phyloP scores from a whole-genome alignment of 2,113 vertebrate species.

The Brachyhypopomus occidentalis region DNA sequence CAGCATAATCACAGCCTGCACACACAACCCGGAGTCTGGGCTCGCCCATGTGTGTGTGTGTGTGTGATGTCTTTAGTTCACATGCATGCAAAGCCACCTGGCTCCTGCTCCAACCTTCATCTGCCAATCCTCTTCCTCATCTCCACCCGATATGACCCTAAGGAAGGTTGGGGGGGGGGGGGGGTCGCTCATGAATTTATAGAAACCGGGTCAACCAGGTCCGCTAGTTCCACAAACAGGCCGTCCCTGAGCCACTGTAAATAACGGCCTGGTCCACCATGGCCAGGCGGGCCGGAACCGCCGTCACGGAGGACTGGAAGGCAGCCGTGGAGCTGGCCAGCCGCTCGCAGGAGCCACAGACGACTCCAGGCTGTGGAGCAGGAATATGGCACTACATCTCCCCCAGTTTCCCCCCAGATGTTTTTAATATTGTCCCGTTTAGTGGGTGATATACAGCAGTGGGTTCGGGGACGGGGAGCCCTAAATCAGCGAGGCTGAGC shows the following conservation, averaged over 20 bases:
- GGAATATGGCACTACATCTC: slow-evolving; percentile 22
- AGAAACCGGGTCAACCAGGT: slow-evolving; percentile 68
- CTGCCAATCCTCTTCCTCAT: slow-evolving; percentile 17
- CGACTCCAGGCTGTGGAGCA: slow-evolving; percentile 28
- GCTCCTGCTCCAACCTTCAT: background rate
- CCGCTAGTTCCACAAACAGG: slow-evolving; percentile 70
- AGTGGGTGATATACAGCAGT: slow-evolving; percentile 50
- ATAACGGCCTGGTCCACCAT: slow-evolving; percentile 60
- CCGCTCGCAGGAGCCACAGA: slow-evolving; percentile 60
- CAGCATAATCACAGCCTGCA: no score
- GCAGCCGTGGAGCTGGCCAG: slow-evolving; percentile 23
- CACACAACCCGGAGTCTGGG: no score
- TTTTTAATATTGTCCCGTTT: slow-evolving; percentile 48
- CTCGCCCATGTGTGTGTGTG: no score
- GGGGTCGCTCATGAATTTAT: slow-evolving; percentile 69
- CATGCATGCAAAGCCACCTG: background rate
- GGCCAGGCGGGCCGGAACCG: slow-evolving; percentile 42
- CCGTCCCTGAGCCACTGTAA: slow-evolving; percentile 68
- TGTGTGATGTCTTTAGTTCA: no score
- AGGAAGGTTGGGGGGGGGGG: slow-evolving; percentile 48
- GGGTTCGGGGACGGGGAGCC: background rate
- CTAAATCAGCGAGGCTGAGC: slow-evolving; percentile 31
- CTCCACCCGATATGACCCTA: slow-evolving; percentile 48
- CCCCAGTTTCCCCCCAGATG: slow-evolving; percentile 45
- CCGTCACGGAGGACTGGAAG: slow-evolving; percentile 58